phyloP scores from a whole-genome alignment of 1,140 invertebrate genomes.

The Heliconius himera region DNA sequence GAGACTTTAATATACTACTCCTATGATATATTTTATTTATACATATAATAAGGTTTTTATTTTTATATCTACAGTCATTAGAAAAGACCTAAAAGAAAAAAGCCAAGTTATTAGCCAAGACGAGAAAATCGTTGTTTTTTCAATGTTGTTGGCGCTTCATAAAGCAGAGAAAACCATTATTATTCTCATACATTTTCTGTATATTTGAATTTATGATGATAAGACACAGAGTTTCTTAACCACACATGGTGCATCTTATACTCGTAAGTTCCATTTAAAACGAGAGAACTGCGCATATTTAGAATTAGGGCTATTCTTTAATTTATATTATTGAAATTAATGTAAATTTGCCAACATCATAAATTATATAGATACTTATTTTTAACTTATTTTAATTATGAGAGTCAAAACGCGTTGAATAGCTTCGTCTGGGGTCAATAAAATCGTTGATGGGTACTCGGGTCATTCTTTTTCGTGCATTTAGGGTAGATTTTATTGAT shows the following conservation, averaged over 20 bases:
- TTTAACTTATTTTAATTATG: conserved; percentile 9
- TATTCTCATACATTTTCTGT: not conserved
- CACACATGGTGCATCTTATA: too few relatives aligned
- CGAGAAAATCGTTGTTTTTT: too few relatives aligned
- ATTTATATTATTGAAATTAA: not conserved
- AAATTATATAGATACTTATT: not conserved
- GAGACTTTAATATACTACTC: too few relatives aligned
- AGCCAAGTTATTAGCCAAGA: too few relatives aligned
- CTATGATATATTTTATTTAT: too few relatives aligned
- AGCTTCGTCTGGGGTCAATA: not conserved
- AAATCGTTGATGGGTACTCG: not conserved
- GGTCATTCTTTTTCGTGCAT: not conserved
- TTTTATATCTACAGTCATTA: too few relatives aligned
- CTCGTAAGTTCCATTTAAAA: not conserved
- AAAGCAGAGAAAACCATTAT: not conserved
- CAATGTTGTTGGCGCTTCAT: too few relatives aligned
- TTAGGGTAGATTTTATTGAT: conserved; percentile 14
- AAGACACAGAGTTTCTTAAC: too few relatives aligned
- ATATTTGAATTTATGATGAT: not conserved
- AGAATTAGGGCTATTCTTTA: not conserved
- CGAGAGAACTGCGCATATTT: not conserved
- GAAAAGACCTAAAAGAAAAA: too few relatives aligned
- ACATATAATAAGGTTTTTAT: too few relatives aligned
- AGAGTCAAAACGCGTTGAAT: conserved; percentile 6
- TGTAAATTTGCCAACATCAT: not conserved